Percentiles rank a stretch among this genome's conserved stretches.
Conservation (phyloP, 2,888 invertebrate species). For the Anaspis maculata region DNA sequence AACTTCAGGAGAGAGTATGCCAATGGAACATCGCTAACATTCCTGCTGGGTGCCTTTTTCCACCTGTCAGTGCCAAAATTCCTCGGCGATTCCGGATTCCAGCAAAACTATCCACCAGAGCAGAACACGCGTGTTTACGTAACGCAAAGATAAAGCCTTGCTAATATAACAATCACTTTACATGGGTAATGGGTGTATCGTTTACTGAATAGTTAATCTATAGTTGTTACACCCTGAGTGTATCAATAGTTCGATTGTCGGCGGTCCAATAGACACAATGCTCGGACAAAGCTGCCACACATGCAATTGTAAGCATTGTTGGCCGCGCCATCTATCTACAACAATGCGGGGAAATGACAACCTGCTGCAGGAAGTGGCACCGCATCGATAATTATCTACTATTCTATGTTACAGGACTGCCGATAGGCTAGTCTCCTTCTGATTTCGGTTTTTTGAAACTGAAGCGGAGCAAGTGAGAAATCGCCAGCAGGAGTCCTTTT, state of each 20-base stretch:
- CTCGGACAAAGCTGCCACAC: constrained; percentile 34
- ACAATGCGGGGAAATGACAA: constrained; percentile 37
- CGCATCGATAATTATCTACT: no score
- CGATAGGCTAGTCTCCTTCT: no score
- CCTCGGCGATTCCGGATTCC: no score
- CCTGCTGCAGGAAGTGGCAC: constrained; percentile 29
- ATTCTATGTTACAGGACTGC: no score
- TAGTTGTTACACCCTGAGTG: constrained; percentile 38
- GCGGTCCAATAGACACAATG: constrained; percentile 36
- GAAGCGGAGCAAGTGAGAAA: no score
- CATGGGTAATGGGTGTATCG: constrained; percentile 40
- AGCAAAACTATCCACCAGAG: no score
- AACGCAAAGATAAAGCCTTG: constrained; percentile 17
- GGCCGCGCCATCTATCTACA: constrained; percentile 33
- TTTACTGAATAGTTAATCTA: constrained; percentile 41
- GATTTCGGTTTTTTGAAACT: no score
- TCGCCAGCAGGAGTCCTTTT: no score
- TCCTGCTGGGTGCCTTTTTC: no score
- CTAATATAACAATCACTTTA: constrained; percentile 38
- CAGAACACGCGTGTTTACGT: constrained; percentile 6
- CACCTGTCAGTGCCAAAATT: no score
- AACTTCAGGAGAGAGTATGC: no score
- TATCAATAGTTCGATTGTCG: constrained; percentile 40
- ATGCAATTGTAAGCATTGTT: constrained; percentile 40
- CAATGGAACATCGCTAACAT: no score